Evolutionary conservation across 2,888 invertebrate species (phyloP), one percentile per base, ranked within the genome.

Genomic region (Acrobasis consociella): DNA sequence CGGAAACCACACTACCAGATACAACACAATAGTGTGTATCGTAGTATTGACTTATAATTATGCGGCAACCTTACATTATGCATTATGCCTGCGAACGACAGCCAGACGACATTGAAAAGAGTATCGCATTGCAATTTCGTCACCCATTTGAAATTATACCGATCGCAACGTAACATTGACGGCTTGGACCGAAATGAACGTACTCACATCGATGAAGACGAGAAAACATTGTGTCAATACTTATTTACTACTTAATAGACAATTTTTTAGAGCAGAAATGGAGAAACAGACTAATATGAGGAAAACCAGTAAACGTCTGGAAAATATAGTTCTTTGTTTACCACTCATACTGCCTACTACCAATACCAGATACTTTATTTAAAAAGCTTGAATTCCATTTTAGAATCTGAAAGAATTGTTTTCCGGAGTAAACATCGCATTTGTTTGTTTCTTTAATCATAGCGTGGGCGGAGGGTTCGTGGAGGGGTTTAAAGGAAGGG

Each of bases 81-180:
- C 22, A 22, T 31, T 31, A 31, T 5, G 31, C 7, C 11, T 46
- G 46, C 46, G 46, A 46, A 46, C 46, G 46, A 11, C n/a, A 46
- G n/a, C 46, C n/a, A 42, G 46, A n/a, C n/a, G 46, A 46, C 46
- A 46, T 46, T 46, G 46, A 46, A 46, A 46, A 13, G 13, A 13
- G 46, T 46, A 46, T 46, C n/a, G 2, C 46, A 46, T 46, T 46
- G 46, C 46, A 46, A 46, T 46, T 46, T 46, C 46, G 46, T 46
- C 46, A 46, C 46, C n/a, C 46, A 46, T 46, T 46, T 46, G 46
- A 46, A 46, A 46, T 46, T n/a, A 46, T 46, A 46, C 13, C 46
- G 46, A 11, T 46, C 46, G 7, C 8, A 31, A 31, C 31, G 2
- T 31, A 31, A 31, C 31, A 31, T 8, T 31, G 31, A 31, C 31